Conservation (phyloP, 2,113 vertebrate species). For the Clarias macrocephalus region DNA sequence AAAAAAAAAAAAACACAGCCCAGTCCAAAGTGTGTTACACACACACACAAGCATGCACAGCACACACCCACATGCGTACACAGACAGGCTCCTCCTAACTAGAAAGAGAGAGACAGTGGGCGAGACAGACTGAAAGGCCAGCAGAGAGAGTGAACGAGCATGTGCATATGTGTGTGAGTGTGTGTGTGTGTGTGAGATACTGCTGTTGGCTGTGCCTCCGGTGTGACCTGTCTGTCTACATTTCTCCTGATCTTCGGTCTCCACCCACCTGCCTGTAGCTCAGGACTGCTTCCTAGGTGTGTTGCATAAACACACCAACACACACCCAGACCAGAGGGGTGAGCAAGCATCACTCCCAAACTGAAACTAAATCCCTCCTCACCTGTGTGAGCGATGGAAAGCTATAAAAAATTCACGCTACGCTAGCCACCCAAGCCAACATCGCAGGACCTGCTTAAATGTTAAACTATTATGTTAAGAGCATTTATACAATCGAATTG, state of each 20-base stretch:
- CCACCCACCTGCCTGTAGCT: slow-evolving; percentile 21
- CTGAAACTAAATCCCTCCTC: neutral
- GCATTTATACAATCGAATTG: neutral
- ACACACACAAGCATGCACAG: slow-evolving; percentile 33
- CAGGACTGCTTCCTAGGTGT: slow-evolving; percentile 17
- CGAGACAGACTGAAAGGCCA: slow-evolving; percentile 9
- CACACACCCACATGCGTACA: slow-evolving; percentile 42
- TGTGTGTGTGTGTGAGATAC: slow-evolving; percentile 9
- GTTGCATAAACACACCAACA: slow-evolving; percentile 9
- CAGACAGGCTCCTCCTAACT: slow-evolving; percentile 57
- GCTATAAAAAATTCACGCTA: slow-evolving; percentile 9
- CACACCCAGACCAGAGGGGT: neutral
- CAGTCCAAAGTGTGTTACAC: slow-evolving; percentile 36
- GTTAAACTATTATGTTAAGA: too few species aligned
- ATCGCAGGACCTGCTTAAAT: neutral
- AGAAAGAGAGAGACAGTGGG: slow-evolving; percentile 38
- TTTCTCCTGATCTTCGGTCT: slow-evolving; percentile 62
- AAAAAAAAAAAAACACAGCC: slow-evolving; percentile 36
- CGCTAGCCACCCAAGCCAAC: neutral
- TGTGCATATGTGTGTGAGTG: slow-evolving; percentile 27
- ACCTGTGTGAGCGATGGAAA: neutral
- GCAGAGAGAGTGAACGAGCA: slow-evolving; percentile 24
- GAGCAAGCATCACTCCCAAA: neutral
- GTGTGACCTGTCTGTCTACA: slow-evolving; percentile 73
- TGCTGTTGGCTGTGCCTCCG: slow-evolving; percentile 52